These are phyloP conservation scores for Trididemnum clinides DNA, from an alignment of 23 tunicate species.

Conservation along the genomic window DNA sequence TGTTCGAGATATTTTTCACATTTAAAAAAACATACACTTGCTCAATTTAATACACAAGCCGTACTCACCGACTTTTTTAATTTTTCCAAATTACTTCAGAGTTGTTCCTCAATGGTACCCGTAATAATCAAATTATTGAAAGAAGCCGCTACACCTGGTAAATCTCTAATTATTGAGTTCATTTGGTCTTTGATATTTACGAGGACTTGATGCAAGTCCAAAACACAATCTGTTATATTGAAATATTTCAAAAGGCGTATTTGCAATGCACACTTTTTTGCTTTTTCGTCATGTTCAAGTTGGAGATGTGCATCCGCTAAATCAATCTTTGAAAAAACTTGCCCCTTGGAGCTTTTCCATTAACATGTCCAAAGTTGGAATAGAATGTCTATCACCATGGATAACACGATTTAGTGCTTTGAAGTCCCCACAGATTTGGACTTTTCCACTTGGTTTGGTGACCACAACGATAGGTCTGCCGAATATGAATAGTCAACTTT, in stretches of 20 bases:
- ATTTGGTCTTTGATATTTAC: neutral
- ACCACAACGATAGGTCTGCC: conserved; percentile 22
- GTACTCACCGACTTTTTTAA: neutral
- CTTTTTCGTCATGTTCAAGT: neutral
- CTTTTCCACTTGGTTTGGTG: neutral
- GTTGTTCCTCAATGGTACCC: neutral
- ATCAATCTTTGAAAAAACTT: conserved; percentile 8
- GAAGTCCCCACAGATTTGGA: conserved; percentile 17
- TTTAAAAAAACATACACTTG: neutral
- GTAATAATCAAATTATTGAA: neutral
- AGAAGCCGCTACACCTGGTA: conserved; percentile 2
- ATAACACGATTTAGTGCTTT: conserved; percentile 23
- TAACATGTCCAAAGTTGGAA: conserved; percentile 4
- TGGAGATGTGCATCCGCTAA: conserved; percentile 30
- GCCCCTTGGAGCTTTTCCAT: neutral
- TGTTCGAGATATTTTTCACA: neutral
- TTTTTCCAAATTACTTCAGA: neutral
- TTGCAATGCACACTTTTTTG: conserved; percentile 9
- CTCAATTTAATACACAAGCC: neutral
- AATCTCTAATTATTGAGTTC: neutral
- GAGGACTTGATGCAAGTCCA: neutral
- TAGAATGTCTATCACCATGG: neutral
- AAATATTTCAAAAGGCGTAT: neutral
- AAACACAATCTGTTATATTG: neutral
- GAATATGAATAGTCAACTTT: neutral